These are phyloP conservation scores for Drosophila rubida DNA, from an alignment of 2,888 invertebrate genomes.

Conservation along the genomic window DNA sequence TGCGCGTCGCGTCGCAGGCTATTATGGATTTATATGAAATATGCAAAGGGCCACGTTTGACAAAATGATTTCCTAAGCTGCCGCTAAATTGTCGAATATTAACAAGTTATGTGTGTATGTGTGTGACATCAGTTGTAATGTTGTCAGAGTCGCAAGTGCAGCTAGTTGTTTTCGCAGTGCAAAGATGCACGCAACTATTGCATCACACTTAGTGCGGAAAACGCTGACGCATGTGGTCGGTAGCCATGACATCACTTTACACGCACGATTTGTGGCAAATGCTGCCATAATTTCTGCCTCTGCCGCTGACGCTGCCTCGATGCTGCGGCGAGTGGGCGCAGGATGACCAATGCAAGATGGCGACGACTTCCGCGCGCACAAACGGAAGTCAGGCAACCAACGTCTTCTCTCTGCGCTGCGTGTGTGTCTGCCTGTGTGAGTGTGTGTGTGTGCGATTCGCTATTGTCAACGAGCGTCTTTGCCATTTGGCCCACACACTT, in stretches of 20 bases:
- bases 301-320: constrained; percentile 31
- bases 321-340: constrained; percentile 74
- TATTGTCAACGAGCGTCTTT: constrained; percentile 70
- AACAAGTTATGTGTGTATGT: constrained; percentile 22
- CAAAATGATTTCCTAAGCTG: constrained; percentile 66
- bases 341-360: constrained; percentile 80
- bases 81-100: constrained; percentile 67
- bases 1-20: constrained; percentile 15
- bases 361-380: constrained; percentile 76
- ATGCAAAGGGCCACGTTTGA: constrained; percentile 59
- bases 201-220: constrained; percentile 65
- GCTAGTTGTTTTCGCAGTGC: not conserved
- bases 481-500: constrained; percentile 60
- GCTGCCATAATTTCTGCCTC: constrained; percentile 76
- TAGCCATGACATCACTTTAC: constrained; percentile 78
- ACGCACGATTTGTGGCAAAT: constrained; percentile 80
- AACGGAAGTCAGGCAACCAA: constrained; percentile 75
- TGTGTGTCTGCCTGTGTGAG: constrained; percentile 18
- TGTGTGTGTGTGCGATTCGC: constrained; percentile 4
- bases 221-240: constrained; percentile 71
- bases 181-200: constrained; percentile 56
- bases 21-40: constrained; percentile 62
- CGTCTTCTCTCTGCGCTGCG: constrained; percentile 38
- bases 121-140: constrained; percentile 36
- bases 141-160: not conserved